A percentile compares a stretch with the other conserved stretches of the same genome.
Conservation (phyloP, 2,797 vertebrate genomes). For the Amphiprion clarkii region DNA sequence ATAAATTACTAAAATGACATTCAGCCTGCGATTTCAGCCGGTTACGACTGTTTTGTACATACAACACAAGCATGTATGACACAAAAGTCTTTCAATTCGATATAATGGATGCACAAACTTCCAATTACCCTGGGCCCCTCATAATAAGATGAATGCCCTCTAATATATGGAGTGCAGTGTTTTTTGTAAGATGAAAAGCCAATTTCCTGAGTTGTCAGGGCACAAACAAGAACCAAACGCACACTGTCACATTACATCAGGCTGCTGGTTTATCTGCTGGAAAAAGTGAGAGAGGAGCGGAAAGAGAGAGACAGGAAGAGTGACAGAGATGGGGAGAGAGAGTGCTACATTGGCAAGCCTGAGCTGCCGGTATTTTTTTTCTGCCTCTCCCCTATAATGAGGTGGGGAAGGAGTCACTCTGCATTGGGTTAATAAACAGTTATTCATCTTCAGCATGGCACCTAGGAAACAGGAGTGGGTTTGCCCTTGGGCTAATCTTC, state of each 20-base stretch:
- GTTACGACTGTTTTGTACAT: neutral
- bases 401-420: slow-evolving; percentile 76
- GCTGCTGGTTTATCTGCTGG: slow-evolving; percentile 72
- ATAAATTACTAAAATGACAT: neutral
- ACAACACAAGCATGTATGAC: neutral
- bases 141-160: slow-evolving; percentile 78
- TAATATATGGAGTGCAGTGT: slow-evolving; percentile 63
- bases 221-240: slow-evolving; percentile 75
- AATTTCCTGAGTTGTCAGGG: slow-evolving; percentile 82
- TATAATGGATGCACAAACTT: slow-evolving; percentile 66
- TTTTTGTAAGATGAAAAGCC: slow-evolving; percentile 80
- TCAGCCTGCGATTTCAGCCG: too few relatives aligned
- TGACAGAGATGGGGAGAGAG: slow-evolving; percentile 39
- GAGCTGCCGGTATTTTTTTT: slow-evolving; percentile 21
- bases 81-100: slow-evolving; percentile 11
- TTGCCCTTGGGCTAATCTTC: slow-evolving; percentile 84
- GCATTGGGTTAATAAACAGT: slow-evolving; percentile 82
- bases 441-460: slow-evolving; percentile 82
- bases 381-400: slow-evolving; percentile 57
- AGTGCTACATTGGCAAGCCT: slow-evolving; percentile 35
- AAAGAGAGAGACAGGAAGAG: slow-evolving; percentile 29
- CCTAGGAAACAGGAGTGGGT: slow-evolving; percentile 75
- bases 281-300: slow-evolving; percentile 28
- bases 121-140: slow-evolving; percentile 70
- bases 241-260: slow-evolving; percentile 78